These are phyloP conservation scores for Illadopsis cleaveri DNA, from an alignment of 2,113 vertebrate genomes.

Conservation along the genomic window DNA sequence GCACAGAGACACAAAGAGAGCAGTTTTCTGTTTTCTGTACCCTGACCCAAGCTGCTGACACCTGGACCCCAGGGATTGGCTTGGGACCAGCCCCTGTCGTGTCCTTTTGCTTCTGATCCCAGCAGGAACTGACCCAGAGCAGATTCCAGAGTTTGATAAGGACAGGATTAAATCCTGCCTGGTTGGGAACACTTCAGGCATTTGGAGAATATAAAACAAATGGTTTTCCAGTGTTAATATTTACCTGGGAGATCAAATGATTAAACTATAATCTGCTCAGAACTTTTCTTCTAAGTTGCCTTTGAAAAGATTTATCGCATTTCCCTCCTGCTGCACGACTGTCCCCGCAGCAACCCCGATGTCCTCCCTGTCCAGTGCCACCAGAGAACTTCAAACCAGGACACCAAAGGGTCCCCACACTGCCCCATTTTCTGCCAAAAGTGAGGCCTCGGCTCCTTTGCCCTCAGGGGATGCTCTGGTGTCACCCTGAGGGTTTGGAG, in stretches of 20 bases:
- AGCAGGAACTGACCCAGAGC: rapidly evolving
- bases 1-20: background rate
- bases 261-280: background rate
- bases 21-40: rapidly evolving
- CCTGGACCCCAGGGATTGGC: background rate
- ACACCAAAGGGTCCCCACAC: background rate
- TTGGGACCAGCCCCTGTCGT: background rate
- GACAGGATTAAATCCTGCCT: background rate
- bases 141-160: background rate
- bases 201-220: background rate
- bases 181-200: background rate
- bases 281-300: background rate
- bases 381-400: background rate
- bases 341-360: rapidly evolving
- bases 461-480: background rate
- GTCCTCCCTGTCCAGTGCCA: background rate
- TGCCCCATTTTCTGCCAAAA: background rate
- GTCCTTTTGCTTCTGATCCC: background rate
- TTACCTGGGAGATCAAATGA: conserved; percentile 7
- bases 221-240: background rate
- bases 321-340: background rate
- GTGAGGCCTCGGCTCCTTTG: background rate
- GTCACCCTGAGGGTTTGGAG: background rate
- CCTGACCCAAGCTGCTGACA: rapidly evolving
- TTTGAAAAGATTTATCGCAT: background rate